Percentiles rank a stretch among this genome's conserved stretches.
These are phyloP conservation scores for Neomonachus schauinslandi DNA, from an alignment of 2,113 vertebrate species.

Conservation along the genomic window DNA sequence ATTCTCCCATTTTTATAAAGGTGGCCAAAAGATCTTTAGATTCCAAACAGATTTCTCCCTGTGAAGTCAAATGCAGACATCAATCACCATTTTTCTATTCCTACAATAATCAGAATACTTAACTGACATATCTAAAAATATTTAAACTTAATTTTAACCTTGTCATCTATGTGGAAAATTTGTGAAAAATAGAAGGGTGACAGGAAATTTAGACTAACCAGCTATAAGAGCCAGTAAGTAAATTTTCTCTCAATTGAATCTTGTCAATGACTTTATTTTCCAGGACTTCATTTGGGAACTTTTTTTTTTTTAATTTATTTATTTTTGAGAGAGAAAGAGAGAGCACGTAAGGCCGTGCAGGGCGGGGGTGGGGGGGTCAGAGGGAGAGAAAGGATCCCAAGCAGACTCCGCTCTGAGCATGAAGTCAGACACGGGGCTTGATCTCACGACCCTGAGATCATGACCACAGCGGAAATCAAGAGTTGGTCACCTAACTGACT, in stretches of 20 bases:
- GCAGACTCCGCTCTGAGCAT: too few relatives aligned
- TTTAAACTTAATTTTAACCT: constrained; percentile 50
- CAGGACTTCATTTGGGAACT: neutral
- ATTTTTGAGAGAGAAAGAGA: too few relatives aligned
- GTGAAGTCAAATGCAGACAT: neutral
- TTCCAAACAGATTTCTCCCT: neutral
- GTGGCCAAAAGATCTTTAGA: constrained; percentile 5
- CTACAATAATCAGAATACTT: constrained; percentile 23
- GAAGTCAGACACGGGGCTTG: too few relatives aligned
- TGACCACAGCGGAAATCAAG: too few relatives aligned
- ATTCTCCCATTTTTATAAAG: neutral
- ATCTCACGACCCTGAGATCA: too few relatives aligned
- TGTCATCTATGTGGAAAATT: constrained; percentile 6
- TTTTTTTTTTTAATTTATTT: too few relatives aligned
- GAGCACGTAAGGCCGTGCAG: too few relatives aligned
- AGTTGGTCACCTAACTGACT: too few relatives aligned
- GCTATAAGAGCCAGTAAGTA: neutral
- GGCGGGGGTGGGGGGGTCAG: too few relatives aligned
- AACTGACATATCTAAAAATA: constrained; percentile 56
- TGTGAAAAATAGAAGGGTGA: constrained; percentile 30
- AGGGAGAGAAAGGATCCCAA: too few relatives aligned
- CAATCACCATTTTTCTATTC: neutral
- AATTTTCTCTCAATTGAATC: neutral
- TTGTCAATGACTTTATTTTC: neutral
- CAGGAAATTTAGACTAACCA: constrained; percentile 41